A percentile compares a stretch with the other conserved stretches of the same genome.
phyloP scores from a whole-genome alignment of 2,797 vertebrate genomes.

The Lepus oiostolus region DNA sequence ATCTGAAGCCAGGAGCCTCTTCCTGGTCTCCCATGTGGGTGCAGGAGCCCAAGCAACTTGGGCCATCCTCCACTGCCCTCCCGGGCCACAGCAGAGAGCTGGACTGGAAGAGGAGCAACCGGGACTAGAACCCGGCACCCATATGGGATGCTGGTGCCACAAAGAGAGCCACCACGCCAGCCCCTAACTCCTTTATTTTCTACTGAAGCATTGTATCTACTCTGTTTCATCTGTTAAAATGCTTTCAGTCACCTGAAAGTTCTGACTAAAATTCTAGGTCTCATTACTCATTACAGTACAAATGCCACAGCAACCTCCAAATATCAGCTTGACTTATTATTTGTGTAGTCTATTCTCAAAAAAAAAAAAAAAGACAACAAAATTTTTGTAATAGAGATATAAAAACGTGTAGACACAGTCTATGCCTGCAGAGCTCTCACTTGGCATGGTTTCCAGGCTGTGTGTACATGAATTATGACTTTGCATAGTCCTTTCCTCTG shows the following conservation, averaged over 20 bases:
- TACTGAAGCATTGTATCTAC: background rate
- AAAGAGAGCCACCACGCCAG: too few relatives aligned
- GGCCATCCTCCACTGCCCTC: too few relatives aligned
- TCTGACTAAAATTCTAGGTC: background rate
- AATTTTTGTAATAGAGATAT: background rate
- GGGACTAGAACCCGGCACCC: too few relatives aligned
- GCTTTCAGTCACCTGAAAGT: conserved; percentile 23
- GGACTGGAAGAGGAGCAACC: too few relatives aligned
- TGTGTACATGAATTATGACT: background rate
- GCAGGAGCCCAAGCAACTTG: too few relatives aligned
- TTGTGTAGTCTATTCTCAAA: background rate
- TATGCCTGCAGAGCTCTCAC: background rate
- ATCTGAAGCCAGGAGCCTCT: too few relatives aligned
- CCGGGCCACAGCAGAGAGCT: too few relatives aligned
- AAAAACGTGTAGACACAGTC: background rate
- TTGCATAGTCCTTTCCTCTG: background rate
- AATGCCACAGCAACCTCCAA: background rate
- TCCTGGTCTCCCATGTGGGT: too few relatives aligned
- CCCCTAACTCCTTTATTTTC: conserved; percentile 3
- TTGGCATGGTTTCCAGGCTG: background rate
- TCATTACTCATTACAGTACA: background rate
- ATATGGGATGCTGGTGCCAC: too few relatives aligned
- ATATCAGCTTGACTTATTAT: background rate
- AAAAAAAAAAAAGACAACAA: background rate
- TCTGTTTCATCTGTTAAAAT: conserved; percentile 16